A percentile compares a stretch with the other conserved stretches of the same genome.
These are phyloP conservation scores for Pseudolaguvia tuberculata DNA, from an alignment of 2,113 vertebrate species.

Conservation along the genomic window DNA sequence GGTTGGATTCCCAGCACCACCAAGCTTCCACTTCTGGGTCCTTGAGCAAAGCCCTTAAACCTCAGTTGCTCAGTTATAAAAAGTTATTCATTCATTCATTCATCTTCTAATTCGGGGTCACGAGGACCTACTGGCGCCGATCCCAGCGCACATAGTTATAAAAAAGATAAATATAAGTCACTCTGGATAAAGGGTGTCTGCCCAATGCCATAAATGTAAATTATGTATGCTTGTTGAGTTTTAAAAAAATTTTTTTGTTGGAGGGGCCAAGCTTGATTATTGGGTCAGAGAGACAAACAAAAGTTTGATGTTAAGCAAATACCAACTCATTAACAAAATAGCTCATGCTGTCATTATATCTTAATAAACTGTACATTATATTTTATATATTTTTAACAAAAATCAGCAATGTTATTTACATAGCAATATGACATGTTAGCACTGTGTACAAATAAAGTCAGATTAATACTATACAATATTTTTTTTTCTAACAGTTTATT, in stretches of 20 bases:
- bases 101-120: no score
- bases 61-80: no score
- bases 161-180: no score
- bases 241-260: background rate
- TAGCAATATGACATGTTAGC: background rate
- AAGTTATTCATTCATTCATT: no score
- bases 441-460: background rate
- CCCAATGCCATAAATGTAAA: background rate
- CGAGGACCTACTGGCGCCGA: no score
- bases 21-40: no score
- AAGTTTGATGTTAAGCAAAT: background rate
- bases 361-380: no score
- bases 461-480: background rate
- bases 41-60: no score
- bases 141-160: no score
- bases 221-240: background rate
- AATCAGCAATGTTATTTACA: background rate
- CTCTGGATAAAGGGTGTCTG: no score
- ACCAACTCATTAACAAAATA: background rate
- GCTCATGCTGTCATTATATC: background rate
- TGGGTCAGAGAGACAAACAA: background rate
- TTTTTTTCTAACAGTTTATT: slow-evolving; percentile 1
- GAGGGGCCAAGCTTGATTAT: background rate
- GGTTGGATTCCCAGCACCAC: no score
- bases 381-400: background rate